Percentiles rank a stretch among this genome's conserved stretches.
Conservation (phyloP, 2,113 vertebrate species). For the Uropsilus gracilis region DNA sequence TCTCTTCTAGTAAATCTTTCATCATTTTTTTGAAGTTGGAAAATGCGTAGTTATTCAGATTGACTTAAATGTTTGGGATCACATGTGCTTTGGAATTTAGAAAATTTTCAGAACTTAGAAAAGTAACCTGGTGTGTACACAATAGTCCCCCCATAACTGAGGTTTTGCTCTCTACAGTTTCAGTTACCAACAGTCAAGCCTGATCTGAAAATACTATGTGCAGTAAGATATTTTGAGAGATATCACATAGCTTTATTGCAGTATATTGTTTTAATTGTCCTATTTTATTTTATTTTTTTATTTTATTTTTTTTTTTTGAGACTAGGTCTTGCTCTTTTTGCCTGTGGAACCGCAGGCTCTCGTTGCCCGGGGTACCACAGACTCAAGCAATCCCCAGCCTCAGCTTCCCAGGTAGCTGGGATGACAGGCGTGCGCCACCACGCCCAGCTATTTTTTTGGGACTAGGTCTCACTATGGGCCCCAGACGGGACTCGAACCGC, state of each 20-base stretch:
- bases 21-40: not conserved
- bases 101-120: conserved; percentile 44
- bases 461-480: no score
- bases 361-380: no score
- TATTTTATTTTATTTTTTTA: no score
- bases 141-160: not conserved
- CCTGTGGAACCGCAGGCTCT: no score
- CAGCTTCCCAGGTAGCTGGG: no score
- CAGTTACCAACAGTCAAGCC: not conserved
- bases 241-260: not conserved
- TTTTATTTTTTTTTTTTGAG: no score
- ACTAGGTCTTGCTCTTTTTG: no score
- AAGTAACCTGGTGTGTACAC: not conserved
- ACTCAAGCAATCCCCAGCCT: no score
- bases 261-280: not conserved
- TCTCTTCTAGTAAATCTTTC: not conserved
- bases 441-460: no score
- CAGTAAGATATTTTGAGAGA: not conserved
- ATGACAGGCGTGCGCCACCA: no score
- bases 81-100: conserved; percentile 54
- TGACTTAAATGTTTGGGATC: conserved; percentile 9
- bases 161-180: not conserved
- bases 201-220: not conserved
- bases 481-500: no score
- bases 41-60: not conserved